phyloP scores from a whole-genome alignment of 2,113 vertebrate species.

The Theristicus caerulescens region DNA sequence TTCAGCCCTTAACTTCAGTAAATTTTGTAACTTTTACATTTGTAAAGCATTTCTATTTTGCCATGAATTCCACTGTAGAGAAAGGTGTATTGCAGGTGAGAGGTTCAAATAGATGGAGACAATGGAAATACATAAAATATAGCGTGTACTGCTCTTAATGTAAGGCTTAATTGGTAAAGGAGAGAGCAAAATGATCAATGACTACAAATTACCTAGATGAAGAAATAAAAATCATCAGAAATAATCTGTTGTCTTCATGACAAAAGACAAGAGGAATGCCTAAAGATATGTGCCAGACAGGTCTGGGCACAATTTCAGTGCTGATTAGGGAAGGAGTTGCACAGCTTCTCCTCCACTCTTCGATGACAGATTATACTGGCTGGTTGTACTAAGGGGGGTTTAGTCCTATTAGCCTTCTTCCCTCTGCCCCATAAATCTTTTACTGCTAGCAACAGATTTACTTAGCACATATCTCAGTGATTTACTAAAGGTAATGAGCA shows the following conservation, averaged over 20 bases:
- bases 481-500: background rate
- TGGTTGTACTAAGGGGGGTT: background rate
- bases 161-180: background rate
- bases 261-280: background rate
- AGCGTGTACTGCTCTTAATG: background rate
- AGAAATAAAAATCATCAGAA: background rate
- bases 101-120: background rate
- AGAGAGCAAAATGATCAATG: background rate
- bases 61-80: background rate
- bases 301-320: background rate
- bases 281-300: background rate
- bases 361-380: background rate
- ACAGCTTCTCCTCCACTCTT: background rate
- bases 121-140: background rate
- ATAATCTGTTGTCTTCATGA: background rate
- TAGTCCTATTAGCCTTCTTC: background rate
- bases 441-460: slow-evolving; percentile 14
- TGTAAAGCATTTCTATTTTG: background rate
- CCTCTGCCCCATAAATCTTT: background rate
- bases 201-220: background rate
- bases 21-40: background rate
- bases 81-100: background rate
- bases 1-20: background rate
- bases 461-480: background rate
- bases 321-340: background rate